Conservation (phyloP, 2,113 vertebrate species). For the Helogale parvula region DNA sequence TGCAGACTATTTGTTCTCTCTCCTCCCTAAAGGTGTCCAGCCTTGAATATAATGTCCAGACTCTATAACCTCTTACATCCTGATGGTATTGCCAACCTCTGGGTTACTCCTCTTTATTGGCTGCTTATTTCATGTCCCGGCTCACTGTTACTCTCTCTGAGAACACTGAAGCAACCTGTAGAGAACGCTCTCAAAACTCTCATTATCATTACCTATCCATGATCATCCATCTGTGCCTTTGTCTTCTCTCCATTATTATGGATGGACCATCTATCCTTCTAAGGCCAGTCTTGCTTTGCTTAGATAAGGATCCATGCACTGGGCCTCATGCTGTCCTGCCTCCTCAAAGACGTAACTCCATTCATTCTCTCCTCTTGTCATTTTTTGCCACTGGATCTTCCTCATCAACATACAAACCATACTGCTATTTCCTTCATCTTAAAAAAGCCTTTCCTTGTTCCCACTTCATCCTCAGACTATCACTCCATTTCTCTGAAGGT, state of each 20-base stretch:
- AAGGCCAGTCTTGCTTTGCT: background rate
- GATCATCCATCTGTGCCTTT: background rate
- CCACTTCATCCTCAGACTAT: background rate
- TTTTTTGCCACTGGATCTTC: background rate
- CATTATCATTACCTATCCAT: background rate
- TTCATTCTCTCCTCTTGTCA: background rate
- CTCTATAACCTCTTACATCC: background rate
- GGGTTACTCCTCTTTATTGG: background rate
- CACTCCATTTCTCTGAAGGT: background rate
- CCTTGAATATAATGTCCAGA: background rate
- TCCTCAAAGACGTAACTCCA: background rate
- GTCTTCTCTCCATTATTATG: background rate
- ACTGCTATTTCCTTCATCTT: background rate
- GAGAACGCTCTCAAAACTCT: background rate
- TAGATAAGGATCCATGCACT: background rate
- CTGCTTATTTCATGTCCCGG: background rate
- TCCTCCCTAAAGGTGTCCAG: background rate
- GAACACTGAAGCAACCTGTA: background rate
- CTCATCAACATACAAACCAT: background rate
- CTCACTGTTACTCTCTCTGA: background rate
- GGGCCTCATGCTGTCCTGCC: background rate
- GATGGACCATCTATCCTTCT: background rate
- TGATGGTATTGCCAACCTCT: background rate
- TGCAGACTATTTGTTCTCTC: background rate
- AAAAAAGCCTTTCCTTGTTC: background rate